phyloP scores from a whole-genome alignment of 1,140 invertebrate genomes.

The Kradibia gibbosae region DNA sequence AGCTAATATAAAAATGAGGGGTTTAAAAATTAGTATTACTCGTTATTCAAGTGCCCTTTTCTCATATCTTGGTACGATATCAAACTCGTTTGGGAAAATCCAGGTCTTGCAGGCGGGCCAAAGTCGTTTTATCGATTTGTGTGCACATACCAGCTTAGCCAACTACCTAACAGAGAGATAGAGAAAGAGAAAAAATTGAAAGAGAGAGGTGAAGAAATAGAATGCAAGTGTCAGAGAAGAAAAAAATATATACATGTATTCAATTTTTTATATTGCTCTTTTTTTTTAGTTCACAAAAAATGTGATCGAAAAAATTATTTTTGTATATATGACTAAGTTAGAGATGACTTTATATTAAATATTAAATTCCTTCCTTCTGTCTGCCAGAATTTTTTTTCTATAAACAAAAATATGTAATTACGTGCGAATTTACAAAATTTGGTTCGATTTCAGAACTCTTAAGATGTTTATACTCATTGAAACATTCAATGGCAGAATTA shows the following conservation, averaged over 20 bases:
- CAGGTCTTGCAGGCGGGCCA: constrained; percentile 45
- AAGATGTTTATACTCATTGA: not conserved
- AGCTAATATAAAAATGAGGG: too few relatives aligned
- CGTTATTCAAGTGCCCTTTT: constrained; percentile 20
- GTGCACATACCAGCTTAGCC: constrained; percentile 2
- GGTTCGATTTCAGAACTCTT: not conserved
- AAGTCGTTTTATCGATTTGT: constrained; percentile 50
- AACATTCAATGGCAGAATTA: not conserved
- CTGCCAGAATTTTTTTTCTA: too few relatives aligned
- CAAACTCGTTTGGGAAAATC: constrained; percentile 42
- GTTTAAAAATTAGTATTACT: constrained; percentile 30
- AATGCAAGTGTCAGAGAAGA: not conserved
- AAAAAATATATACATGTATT: not conserved
- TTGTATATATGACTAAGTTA: too few relatives aligned
- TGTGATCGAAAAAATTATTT: too few relatives aligned
- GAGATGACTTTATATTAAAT: too few relatives aligned
- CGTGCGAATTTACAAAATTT: not conserved
- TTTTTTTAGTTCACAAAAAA: too few relatives aligned
- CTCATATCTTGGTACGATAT: not conserved
- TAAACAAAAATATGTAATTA: not conserved
- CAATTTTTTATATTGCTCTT: not conserved
- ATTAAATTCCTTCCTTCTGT: too few relatives aligned
- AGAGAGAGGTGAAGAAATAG: too few relatives aligned
- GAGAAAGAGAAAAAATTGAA: constrained; percentile 10
- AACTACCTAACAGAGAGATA: not conserved